Evolutionary conservation across 2,888 invertebrate genomes (phyloP), one percentile per base, ranked within the genome.

Genomic region (Meganola albula): DNA sequence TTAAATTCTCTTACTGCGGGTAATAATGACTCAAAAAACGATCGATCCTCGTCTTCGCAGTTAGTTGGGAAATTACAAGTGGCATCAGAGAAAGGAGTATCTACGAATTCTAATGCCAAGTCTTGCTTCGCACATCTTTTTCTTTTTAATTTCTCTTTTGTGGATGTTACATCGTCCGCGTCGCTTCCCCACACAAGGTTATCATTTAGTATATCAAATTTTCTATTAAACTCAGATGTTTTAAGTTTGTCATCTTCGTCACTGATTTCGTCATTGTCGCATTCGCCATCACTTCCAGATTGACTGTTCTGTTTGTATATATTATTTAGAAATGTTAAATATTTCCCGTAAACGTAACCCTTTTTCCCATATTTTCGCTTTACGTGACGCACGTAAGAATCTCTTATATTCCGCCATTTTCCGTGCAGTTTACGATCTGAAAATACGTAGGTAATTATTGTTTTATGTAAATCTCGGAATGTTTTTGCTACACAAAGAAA

Each of bases 371-470:
- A 60, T 13, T 57, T 59, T 12, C 59, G 52, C 38, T 65, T 72
- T 4, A 60, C 34, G 40, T 70, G 59, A n/a, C 80, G 63, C 11
- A 78, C 80, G 55, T 68, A 80, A 1, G 76, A 71, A 42, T 80
- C 82, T n/a, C 78, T 58, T 25, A 80, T 69, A 53, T 79, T 79
- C n/a, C 82, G 67, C 82, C 82, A 80, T 67, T 79, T 80, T 51
- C 63, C 58, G 36, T 74, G 60, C 2, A 80, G 55, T 51, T 71
- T 79, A 48, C 66, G 72, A 53, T 59, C 79, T 80, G 73, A n/a
- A 62, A 64, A 48, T 27, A 48, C 29, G 33, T 30, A 47, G n/a
- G n/a, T n/a, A n/a, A 54, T 40, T 28, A 45, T 43, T 27, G 25
- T 32, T 28, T 33, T 37, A 38, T 43, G 24, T 31, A 39, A 24